Conservation (phyloP, 2,888 invertebrate species). For the Philopedon plagiatum region DNA sequence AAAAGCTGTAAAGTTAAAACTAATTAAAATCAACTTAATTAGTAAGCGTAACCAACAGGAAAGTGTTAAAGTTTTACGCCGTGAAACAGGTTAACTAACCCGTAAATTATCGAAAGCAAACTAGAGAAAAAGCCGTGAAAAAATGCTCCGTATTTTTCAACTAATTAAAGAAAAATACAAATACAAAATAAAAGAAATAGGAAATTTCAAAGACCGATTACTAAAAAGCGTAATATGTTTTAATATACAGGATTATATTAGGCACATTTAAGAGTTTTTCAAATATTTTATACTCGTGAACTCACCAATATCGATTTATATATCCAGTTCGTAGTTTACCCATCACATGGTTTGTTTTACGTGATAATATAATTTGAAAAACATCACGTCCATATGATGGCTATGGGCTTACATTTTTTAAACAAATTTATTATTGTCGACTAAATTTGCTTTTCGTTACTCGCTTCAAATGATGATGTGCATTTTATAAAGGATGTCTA, state of each 20-base stretch:
- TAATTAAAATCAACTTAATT: slow-evolving; percentile 37
- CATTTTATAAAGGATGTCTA: no score
- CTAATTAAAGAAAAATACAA: no score
- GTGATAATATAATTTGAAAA: slow-evolving; percentile 20
- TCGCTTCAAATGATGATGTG: no score
- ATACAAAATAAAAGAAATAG: no score
- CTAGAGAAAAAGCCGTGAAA: no score
- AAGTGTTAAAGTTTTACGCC: slow-evolving; percentile 30
- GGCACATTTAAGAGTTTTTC: no score
- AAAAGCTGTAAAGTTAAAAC: slow-evolving; percentile 24
- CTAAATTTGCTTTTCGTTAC: no score
- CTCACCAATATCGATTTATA: not conserved
- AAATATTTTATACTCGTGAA: no score
- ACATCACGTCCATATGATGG: slow-evolving; percentile 28
- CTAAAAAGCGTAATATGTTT: no score
- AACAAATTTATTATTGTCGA: not conserved
- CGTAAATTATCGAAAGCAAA: slow-evolving; percentile 9
- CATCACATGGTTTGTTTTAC: not conserved
- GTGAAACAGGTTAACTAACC: slow-evolving; percentile 5
- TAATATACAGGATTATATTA: no score
- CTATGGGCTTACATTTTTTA: not conserved
- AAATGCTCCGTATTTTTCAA: not conserved
- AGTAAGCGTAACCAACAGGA: slow-evolving; percentile 31
- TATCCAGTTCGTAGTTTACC: not conserved
- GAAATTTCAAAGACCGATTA: no score